A percentile compares a stretch with the other conserved stretches of the same genome.
Conservation (phyloP, 2,888 invertebrate genomes). For the Drosophila fulvimacula region DNA sequence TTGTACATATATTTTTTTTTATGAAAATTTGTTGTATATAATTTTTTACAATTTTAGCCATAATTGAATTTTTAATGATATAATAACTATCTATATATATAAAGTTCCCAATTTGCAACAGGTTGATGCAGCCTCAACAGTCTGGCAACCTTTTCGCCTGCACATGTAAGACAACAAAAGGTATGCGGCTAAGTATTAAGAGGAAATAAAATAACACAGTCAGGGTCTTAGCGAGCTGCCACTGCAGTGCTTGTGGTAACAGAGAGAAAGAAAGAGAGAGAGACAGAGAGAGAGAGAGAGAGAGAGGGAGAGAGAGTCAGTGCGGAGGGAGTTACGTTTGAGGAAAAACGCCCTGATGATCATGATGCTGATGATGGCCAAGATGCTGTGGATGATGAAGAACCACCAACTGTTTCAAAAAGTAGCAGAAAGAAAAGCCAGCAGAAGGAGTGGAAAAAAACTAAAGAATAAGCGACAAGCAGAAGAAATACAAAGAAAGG, state of each 20-base stretch:
- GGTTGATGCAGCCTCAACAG: constrained; percentile 16
- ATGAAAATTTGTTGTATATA: too few relatives aligned
- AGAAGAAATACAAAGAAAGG: constrained; percentile 37
- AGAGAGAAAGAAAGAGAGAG: neutral
- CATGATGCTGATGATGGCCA: constrained; percentile 20
- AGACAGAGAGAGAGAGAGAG: neutral
- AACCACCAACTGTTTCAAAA: constrained; percentile 61
- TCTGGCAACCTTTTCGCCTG: constrained; percentile 63
- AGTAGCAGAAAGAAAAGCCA: constrained; percentile 52
- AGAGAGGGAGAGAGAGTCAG: neutral
- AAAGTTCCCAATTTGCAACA: neutral
- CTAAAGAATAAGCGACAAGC: constrained; percentile 31
- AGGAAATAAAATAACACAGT: constrained; percentile 39
- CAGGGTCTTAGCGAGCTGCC: constrained; percentile 56
- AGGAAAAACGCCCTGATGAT: constrained; percentile 50
- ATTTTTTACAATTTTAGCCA: too few relatives aligned
- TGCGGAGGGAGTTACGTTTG: constrained; percentile 50
- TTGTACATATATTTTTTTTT: too few relatives aligned
- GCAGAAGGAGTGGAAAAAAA: constrained; percentile 24
- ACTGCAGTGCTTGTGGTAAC: constrained; percentile 32
- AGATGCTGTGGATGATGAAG: constrained; percentile 34
- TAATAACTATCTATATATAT: neutral
- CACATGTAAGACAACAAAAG: constrained; percentile 47
- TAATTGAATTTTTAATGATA: too few relatives aligned
- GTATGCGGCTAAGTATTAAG: constrained; percentile 62